Evolutionary conservation across 2,888 invertebrate genomes (phyloP).

Genomic region (Macrophya alboannulata): DNA sequence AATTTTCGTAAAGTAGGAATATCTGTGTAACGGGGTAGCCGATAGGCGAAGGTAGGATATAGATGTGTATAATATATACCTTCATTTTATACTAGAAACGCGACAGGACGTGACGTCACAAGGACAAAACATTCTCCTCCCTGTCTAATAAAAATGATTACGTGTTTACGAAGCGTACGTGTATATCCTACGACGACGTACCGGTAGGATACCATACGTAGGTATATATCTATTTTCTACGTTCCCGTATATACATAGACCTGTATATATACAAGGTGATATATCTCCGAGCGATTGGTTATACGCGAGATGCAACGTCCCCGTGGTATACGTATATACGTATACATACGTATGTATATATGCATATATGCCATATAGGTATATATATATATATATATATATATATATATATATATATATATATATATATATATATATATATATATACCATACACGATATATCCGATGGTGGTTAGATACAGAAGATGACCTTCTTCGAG

Average conservation of each 20-base stretch:
- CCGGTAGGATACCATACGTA: conserved; percentile 11
- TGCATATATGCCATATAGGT: background rate
- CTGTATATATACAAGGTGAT: conserved; percentile 33
- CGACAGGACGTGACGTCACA: conserved; percentile 74
- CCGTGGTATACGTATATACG: background rate
- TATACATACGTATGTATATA: background rate
- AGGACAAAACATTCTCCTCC: conserved; percentile 69
- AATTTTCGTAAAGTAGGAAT: background rate
- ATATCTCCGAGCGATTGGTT: conserved; percentile 32
- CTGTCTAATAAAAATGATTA: conserved; percentile 56
- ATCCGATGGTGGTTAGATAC: conserved; percentile 31
- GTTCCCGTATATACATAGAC: background rate
- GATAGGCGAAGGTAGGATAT: background rate
- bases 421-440: background rate
- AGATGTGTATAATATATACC: background rate
- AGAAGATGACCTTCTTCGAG: conserved; percentile 40
- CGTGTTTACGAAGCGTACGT: conserved; percentile 43
- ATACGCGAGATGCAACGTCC: conserved; percentile 40
- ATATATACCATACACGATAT: background rate
- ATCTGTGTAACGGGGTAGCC: background rate
- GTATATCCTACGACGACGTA: conserved; percentile 14
- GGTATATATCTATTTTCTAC: background rate
- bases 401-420: background rate
- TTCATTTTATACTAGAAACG: conserved; percentile 61
- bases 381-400: background rate